A percentile compares a stretch with the other conserved stretches of the same genome.
These are phyloP conservation scores for Caradrina kadenii DNA, from an alignment of 2,888 invertebrate species.

Conservation along the genomic window DNA sequence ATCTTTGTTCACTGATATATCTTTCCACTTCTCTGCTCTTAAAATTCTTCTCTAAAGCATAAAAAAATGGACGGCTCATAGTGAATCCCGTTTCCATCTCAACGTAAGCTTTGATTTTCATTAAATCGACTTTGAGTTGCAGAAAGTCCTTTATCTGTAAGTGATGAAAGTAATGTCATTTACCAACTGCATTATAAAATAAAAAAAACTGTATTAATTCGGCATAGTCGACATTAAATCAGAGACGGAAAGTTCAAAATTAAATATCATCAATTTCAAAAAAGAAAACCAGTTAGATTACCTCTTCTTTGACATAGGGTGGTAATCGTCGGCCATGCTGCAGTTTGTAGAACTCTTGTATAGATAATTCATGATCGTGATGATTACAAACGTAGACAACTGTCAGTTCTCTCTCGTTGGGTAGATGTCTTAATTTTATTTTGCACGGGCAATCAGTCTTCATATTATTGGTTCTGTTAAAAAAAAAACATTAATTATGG, in stretches of 20 bases:
- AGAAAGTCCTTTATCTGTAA: constrained; percentile 74
- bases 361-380: constrained; percentile 74
- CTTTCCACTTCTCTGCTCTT: constrained; percentile 67
- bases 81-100: constrained; percentile 71
- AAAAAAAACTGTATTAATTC: background rate
- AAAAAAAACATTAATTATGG: background rate
- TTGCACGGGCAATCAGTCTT: constrained; percentile 76
- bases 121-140: constrained; percentile 69
- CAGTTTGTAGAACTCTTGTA: constrained; percentile 69
- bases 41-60: constrained; percentile 69
- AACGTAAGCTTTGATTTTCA: constrained; percentile 71
- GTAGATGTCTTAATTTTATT: constrained; percentile 70
- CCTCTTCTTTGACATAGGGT: constrained; percentile 74
- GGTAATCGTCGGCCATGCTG: constrained; percentile 75
- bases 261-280: background rate
- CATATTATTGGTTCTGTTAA: constrained; percentile 65
- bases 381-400: constrained; percentile 75
- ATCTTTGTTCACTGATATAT: constrained; percentile 65
- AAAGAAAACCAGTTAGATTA: constrained; percentile 42
- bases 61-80: constrained; percentile 71
- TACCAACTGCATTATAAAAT: background rate
- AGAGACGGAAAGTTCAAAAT: no score
- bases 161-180: background rate
- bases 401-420: constrained; percentile 66
- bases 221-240: no score